Percentiles rank a stretch among this genome's conserved stretches.
phyloP scores from a whole-genome alignment of 23 tunicate species.

The Corella eumyota region DNA sequence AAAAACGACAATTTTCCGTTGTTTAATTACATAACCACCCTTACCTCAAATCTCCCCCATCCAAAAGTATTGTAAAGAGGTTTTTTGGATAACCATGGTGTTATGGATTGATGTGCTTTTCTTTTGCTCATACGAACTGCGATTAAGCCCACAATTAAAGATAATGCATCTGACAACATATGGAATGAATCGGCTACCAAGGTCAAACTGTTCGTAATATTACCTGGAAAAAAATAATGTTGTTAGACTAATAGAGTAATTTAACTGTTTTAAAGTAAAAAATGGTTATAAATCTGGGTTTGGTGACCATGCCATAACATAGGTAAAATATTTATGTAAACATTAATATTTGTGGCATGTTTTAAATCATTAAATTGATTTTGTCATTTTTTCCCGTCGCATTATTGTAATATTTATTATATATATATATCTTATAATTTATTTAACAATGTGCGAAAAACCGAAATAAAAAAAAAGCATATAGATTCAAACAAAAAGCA shows the following conservation, averaged over 20 bases:
- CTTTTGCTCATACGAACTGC: slow-evolving; percentile 90
- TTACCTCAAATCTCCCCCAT: slow-evolving; percentile 89
- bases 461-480: not conserved
- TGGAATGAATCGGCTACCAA: slow-evolving; percentile 98
- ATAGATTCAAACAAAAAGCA: too few species aligned
- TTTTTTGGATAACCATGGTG: slow-evolving; percentile 77
- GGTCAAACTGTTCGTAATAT: slow-evolving; percentile 66
- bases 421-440: too few species aligned
- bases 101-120: slow-evolving; percentile 52
- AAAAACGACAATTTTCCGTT: too few species aligned
- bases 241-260: not conserved
- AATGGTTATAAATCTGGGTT: too few species aligned
- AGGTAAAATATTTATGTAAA: not conserved
- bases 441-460: not conserved
- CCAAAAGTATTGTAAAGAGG: slow-evolving; percentile 88
- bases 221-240: slow-evolving; percentile 44
- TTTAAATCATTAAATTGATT: too few species aligned
- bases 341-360: too few species aligned
- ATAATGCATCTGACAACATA: slow-evolving; percentile 92
- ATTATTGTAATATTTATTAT: too few species aligned
- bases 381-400: too few species aligned
- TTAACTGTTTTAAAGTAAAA: too few species aligned
- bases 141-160: slow-evolving; percentile 66
- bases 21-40: too few species aligned
- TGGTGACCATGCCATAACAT: too few species aligned